phyloP scores from a whole-genome alignment of 2,797 vertebrate species.

The Phrynocephalus guinanensis region DNA sequence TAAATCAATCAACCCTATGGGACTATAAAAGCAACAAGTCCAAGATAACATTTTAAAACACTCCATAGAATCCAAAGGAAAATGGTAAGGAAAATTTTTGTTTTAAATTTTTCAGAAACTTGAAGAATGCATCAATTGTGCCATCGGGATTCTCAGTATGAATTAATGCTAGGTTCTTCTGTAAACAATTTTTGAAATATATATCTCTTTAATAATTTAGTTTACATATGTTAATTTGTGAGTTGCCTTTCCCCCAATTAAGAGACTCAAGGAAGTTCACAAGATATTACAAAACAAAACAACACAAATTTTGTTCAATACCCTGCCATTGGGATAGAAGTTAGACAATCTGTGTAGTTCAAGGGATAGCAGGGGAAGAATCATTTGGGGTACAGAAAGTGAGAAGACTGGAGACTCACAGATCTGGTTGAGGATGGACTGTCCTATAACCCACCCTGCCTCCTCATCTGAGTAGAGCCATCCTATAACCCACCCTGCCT shows the following conservation, averaged over 20 bases:
- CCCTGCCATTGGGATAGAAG: too few relatives aligned
- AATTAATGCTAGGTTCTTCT: background rate
- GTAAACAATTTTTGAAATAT: too few relatives aligned
- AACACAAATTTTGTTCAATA: too few relatives aligned
- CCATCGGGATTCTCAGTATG: background rate
- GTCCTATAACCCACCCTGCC: background rate
- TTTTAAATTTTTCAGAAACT: background rate
- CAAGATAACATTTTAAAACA: background rate
- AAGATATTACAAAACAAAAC: too few relatives aligned
- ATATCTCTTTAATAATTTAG: too few relatives aligned
- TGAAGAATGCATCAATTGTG: background rate
- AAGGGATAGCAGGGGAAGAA: too few relatives aligned
- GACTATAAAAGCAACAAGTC: background rate
- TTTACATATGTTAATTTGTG: too few relatives aligned
- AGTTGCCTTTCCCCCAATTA: too few relatives aligned
- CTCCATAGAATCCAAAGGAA: background rate
- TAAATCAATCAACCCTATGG: constrained; percentile 2
- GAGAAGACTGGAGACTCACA: background rate
- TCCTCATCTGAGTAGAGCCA: too few relatives aligned
- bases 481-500: too few relatives aligned
- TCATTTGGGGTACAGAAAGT: too few relatives aligned
- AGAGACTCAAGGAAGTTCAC: too few relatives aligned
- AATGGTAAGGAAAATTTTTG: background rate
- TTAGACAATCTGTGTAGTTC: background rate
- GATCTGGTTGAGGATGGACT: background rate